Evolutionary conservation across 37 sponge, comb jelly and placozoan species (phyloP), one percentile per base, ranked within the genome.

Genomic region (Corticium candelabrum): DNA sequence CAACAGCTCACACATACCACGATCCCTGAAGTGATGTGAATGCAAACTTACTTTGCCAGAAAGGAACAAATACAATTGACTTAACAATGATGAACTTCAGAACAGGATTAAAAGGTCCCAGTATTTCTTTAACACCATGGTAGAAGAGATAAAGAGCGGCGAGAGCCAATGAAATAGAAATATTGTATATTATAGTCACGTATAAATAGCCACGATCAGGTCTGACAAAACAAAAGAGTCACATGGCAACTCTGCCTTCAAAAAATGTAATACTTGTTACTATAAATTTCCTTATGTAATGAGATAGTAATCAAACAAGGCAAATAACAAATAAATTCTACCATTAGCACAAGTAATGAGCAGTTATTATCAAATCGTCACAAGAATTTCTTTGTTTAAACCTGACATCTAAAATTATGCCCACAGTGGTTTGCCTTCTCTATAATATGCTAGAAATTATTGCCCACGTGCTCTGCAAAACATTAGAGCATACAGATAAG

Each of bases 31-130:
- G 21, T 50, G 62, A 50, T 27, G 11, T 27, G 21, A 50, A 80
- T 35, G 73, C 37, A 4, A 38, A 40, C 77, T 77, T 37, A 90
- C 99, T 95, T 90, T 98, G 99, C 99, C 99, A 98, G 75, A 98
- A 98, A 0, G 93, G 88, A 30, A 94, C 82, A 68, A 98, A 94
- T 35, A 98, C 81, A 29, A 98, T 85, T 2, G 87, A 74, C 69
- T 98, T 98, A 40, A 98, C 79, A n/a, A 87, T 78, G 68, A 98
- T 70, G 86, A 98, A 98, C 81, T 98, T 98, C 38, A 98, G 78
- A 21, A 98, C 90, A 30, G 99, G 99, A 67, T 92, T 67, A 68
- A 89, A 91, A 7, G 84, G 78, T 38, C 80, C 77, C 38, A 98
- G 89, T 3, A 98, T 80, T 0, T 81, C 74, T 34, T 76, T 67